phyloP scores from a whole-genome alignment of 2,797 vertebrate genomes.

The Triplophysa bombifrons region DNA sequence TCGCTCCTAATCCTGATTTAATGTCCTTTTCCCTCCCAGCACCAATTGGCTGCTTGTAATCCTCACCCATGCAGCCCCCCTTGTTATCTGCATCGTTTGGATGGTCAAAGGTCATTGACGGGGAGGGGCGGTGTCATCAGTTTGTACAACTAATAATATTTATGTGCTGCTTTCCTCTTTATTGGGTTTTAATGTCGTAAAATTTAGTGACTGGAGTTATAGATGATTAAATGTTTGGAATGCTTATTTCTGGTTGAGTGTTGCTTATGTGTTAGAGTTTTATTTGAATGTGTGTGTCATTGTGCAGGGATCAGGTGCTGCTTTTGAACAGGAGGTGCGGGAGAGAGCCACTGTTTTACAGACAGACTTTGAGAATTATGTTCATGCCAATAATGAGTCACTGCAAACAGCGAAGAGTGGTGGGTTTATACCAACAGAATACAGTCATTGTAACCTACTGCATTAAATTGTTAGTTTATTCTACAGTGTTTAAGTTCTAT shows the following conservation, averaged over 20 bases:
- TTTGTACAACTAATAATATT: slow-evolving; percentile 32
- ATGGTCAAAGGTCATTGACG: slow-evolving; percentile 45
- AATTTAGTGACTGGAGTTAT: not conserved
- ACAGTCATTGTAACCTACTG: not conserved
- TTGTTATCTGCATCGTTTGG: slow-evolving; percentile 50
- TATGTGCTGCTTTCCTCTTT: not conserved
- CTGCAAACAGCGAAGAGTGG: slow-evolving; percentile 87
- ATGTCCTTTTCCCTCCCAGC: slow-evolving; percentile 78
- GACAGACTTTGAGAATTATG: slow-evolving; percentile 87
- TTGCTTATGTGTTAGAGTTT: not conserved
- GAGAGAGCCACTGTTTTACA: slow-evolving; percentile 88
- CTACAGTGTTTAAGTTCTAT: too few species aligned
- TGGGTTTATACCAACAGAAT: slow-evolving; percentile 60
- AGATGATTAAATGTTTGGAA: not conserved
- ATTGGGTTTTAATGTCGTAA: not conserved
- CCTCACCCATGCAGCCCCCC: slow-evolving; percentile 44
- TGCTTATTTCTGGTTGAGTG: not conserved
- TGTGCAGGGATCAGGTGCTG: slow-evolving; percentile 72
- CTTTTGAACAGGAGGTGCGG: slow-evolving; percentile 79
- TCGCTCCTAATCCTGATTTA: slow-evolving; percentile 72
- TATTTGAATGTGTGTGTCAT: not conserved
- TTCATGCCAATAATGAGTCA: slow-evolving; percentile 75
- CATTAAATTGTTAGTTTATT: not conserved
- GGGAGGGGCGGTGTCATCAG: slow-evolving; percentile 29
- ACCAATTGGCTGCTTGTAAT: slow-evolving; percentile 54